These are phyloP conservation scores for Trichomalopsis sarcophagae DNA, from an alignment of 1,140 invertebrate genomes.

Conservation along the genomic window DNA sequence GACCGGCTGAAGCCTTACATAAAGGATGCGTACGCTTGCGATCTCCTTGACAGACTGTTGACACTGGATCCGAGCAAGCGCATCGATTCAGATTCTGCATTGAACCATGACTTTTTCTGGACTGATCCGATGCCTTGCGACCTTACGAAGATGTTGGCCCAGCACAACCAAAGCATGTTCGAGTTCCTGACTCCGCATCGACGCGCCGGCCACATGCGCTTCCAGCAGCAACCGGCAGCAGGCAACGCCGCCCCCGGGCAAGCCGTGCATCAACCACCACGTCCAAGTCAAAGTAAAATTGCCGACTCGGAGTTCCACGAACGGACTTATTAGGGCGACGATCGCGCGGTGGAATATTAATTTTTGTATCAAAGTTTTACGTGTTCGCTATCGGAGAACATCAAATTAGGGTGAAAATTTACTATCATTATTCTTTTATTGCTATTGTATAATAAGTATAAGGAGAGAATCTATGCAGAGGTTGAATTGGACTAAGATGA, in stretches of 20 bases:
- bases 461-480: neutral
- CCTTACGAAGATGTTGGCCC: conserved; percentile 93
- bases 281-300: neutral
- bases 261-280: neutral
- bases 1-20: conserved; percentile 93
- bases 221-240: conserved; percentile 76
- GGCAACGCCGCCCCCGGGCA: neutral
- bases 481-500: too few species aligned
- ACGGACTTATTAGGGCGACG: conserved; percentile 14
- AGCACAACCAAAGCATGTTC: conserved; percentile 97
- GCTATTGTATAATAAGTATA: too few species aligned
- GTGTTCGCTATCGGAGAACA: neutral
- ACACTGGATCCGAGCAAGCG: conserved; percentile 94
- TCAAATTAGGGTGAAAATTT: neutral
- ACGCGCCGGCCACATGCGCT: conserved; percentile 81
- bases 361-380: neutral
- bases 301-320: conserved; percentile 24
- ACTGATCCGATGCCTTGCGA: conserved; percentile 96
- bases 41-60: conserved; percentile 94
- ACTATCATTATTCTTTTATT: too few species aligned
- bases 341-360: neutral
- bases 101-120: conserved; percentile 99
- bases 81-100: conserved; percentile 91
- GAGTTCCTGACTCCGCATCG: conserved; percentile 91
- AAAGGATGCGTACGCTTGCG: conserved; percentile 93